phyloP scores from a whole-genome alignment of 2,888 invertebrate genomes.

The Keiferia lycopersicella region DNA sequence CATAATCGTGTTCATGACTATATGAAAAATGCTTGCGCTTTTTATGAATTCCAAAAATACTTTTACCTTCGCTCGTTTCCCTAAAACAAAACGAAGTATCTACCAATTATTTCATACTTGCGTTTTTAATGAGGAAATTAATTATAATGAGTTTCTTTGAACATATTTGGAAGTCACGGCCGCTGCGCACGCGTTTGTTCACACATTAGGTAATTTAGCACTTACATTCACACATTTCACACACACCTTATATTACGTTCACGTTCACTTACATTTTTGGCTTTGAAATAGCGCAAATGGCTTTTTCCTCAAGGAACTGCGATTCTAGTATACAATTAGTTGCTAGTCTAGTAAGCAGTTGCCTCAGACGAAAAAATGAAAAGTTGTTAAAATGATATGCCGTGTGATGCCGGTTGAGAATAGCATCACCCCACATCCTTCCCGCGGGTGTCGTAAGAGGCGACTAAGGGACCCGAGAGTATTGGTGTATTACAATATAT shows the following conservation, averaged over 20 bases:
- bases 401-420: no score
- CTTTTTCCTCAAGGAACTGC: no score
- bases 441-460: no score
- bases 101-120: background rate
- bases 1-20: no score
- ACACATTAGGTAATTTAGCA: conserved; percentile 53
- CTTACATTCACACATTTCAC: conserved; percentile 24
- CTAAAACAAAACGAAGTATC: conserved; percentile 34
- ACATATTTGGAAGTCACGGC: conserved; percentile 47
- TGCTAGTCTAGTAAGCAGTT: no score
- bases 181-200: conserved; percentile 46
- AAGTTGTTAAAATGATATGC: no score
- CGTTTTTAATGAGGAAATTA: conserved; percentile 13
- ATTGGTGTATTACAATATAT: no score
- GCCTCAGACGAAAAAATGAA: no score
- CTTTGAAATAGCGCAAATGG: conserved; percentile 26
- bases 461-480: no score
- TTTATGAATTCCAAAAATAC: background rate
- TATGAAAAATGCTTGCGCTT: background rate
- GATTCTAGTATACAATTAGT: no score
- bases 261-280: conserved; percentile 26
- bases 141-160: conserved; percentile 19
- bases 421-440: no score
- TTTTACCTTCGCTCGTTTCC: conserved; percentile 49
- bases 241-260: conserved; percentile 37